Percentiles rank a stretch among this genome's conserved stretches.
phyloP scores from a whole-genome alignment of 1,140 invertebrate species.

The Solen grandis region DNA sequence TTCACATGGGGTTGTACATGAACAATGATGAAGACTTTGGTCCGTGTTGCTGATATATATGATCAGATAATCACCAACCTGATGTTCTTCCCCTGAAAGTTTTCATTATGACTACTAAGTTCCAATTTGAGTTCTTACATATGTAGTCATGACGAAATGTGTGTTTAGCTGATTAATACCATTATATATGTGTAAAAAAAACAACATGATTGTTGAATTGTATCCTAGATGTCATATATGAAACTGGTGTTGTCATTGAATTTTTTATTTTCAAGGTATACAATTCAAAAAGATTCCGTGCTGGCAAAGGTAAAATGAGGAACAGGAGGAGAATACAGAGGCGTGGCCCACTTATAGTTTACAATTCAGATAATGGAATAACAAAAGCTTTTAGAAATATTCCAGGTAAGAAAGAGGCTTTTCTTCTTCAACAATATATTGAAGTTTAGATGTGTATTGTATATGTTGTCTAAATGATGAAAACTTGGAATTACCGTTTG shows the following conservation, averaged over 20 bases:
- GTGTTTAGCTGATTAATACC: no score
- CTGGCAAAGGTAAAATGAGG: slow-evolving; percentile 99
- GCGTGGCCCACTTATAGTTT: slow-evolving; percentile 97
- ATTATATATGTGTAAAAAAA: no score
- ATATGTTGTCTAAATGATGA: slow-evolving; percentile 1
- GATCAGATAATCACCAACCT: not conserved
- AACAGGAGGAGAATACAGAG: slow-evolving; percentile 97
- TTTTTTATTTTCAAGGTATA: slow-evolving; percentile 70
- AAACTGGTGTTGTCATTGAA: not conserved
- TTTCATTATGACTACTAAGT: no score
- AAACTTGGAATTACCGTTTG: no score
- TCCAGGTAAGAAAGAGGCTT: slow-evolving; percentile 91
- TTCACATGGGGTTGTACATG: no score
- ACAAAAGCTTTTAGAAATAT: slow-evolving; percentile 99
- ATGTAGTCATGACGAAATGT: no score
- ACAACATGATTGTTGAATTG: no score
- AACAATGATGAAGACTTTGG: not conserved
- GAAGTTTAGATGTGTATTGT: slow-evolving; percentile 38
- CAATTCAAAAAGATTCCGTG: slow-evolving; percentile 94
- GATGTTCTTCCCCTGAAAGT: no score
- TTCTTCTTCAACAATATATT: no score
- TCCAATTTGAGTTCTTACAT: no score
- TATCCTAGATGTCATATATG: no score
- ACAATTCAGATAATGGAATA: slow-evolving; percentile 95
- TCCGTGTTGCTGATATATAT: not conserved